phyloP scores from a whole-genome alignment of 1,140 invertebrate species.

The Drosophila novamexicana region DNA sequence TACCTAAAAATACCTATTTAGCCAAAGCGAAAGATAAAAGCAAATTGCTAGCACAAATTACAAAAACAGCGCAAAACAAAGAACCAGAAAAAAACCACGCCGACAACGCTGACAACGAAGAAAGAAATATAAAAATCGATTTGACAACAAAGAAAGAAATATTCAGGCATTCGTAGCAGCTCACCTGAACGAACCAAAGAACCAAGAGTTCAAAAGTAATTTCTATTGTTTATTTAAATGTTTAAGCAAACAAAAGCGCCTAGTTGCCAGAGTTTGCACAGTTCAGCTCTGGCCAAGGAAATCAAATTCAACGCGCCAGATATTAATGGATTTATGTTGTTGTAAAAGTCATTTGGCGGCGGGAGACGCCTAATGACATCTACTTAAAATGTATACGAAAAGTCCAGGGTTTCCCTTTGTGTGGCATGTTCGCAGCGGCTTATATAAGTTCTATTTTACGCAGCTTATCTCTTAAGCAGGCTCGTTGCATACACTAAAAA shows the following conservation, averaged over 20 bases:
- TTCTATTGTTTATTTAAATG: slow-evolving; percentile 38
- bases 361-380: slow-evolving; percentile 24
- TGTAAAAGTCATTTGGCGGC: slow-evolving; percentile 34
- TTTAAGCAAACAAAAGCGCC: slow-evolving; percentile 7
- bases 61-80: slow-evolving; percentile 43
- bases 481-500: background rate
- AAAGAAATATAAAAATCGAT: slow-evolving; percentile 60
- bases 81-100: background rate
- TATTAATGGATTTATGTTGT: slow-evolving; percentile 59
- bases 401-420: slow-evolving; percentile 27
- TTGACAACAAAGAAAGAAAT: slow-evolving; percentile 52
- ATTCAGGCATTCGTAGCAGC: slow-evolving; percentile 41
- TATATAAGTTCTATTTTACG: slow-evolving; percentile 16
- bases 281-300: slow-evolving; percentile 1
- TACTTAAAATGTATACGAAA: slow-evolving; percentile 39
- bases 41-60: slow-evolving; percentile 24
- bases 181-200: slow-evolving; percentile 22
- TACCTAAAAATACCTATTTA: slow-evolving; percentile 19
- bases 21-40: slow-evolving; percentile 39
- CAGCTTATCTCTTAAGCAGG: slow-evolving; percentile 31
- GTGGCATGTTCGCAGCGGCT: background rate
- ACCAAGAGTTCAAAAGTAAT: slow-evolving; percentile 31
- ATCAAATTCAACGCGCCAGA: slow-evolving; percentile 29
- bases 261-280: background rate
- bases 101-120: background rate